Evolutionary conservation across 2,888 invertebrate species (phyloP), one percentile per base, ranked within the genome.

Genomic region (Buathra laborator): DNA sequence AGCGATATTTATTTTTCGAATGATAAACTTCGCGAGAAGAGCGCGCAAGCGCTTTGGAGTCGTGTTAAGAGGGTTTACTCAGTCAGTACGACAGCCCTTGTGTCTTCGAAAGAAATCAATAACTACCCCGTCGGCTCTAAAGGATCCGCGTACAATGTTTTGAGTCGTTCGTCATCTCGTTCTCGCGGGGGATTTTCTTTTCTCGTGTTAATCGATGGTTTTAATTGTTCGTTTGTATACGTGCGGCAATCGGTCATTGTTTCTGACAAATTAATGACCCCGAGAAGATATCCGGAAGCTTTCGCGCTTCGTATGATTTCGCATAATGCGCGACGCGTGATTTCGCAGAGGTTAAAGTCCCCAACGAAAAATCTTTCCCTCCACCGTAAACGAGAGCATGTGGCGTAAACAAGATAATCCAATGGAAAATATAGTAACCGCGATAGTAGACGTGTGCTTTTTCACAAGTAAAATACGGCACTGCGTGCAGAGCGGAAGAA

Each of bases 91-190:
- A 56, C 81, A 86, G 84, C 81, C 84, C 72, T 83, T 62, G 53
- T 51, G 14, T 19, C 53, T 19, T 53, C 43, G 43, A 75, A 83
- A 87, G 88, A 90, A 91, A 91, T 91, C 91, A 91, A 91, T 91
- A 91, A 85, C 81, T 70, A 81, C 85, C 88, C 87, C 87, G 87
- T 87, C 88, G 87, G 88, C 87, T 88, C 88, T 74, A 86, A 86
- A 87, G 88, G 83, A 43, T 84, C 81, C 82, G 64, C 44, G 51
- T 68, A 67, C 67, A 44, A 66, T 64, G 70, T 76, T 70, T 71
- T 75, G 37, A 46, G 51, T 62, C 64, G 19, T 70, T 37, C 29
- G 29, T 48, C 12, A 2, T 48, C 67, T 48, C 67, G 19, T 46
- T 32, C 71, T 83, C 80, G 76, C 48, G 62, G 72, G 19, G 24